These are phyloP conservation scores for Lasioglossum oenotherae DNA, from an alignment of 2,888 invertebrate genomes.

Conservation along the genomic window DNA sequence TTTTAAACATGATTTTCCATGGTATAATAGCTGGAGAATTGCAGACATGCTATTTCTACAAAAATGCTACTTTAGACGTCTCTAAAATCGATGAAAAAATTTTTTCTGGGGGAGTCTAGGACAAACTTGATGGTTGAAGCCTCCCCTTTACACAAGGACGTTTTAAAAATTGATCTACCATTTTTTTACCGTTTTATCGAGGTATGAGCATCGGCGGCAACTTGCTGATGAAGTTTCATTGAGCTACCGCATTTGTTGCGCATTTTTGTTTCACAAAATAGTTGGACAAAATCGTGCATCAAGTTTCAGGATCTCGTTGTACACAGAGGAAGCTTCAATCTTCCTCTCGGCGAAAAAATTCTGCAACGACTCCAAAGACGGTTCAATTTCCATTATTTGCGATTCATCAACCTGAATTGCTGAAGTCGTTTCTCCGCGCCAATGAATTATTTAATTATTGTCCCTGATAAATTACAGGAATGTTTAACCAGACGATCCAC, in stretches of 20 bases:
- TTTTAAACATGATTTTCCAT: neutral
- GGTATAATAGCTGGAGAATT: neutral
- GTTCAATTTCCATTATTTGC: neutral
- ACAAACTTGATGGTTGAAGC: neutral
- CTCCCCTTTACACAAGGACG: neutral
- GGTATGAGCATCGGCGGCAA: neutral
- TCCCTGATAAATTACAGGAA: too few relatives aligned
- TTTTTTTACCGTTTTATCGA: neutral
- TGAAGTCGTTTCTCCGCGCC: too few relatives aligned
- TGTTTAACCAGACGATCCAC: too few relatives aligned
- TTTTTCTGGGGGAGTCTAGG: accelerated
- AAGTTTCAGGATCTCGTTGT: neutral
- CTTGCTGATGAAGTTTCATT: neutral
- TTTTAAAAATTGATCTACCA: neutral
- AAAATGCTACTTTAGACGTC: neutral
- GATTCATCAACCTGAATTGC: too few relatives aligned
- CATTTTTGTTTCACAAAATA: neutral
- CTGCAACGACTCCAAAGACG: neutral
- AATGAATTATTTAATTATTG: too few relatives aligned
- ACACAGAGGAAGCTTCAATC: neutral
- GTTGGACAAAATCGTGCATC: neutral
- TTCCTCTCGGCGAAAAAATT: neutral
- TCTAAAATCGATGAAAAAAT: neutral
- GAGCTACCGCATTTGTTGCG: neutral
- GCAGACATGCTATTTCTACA: neutral